Evolutionary conservation across 2,888 invertebrate genomes (phyloP).

Genomic region (Watsonalla binaria): DNA sequence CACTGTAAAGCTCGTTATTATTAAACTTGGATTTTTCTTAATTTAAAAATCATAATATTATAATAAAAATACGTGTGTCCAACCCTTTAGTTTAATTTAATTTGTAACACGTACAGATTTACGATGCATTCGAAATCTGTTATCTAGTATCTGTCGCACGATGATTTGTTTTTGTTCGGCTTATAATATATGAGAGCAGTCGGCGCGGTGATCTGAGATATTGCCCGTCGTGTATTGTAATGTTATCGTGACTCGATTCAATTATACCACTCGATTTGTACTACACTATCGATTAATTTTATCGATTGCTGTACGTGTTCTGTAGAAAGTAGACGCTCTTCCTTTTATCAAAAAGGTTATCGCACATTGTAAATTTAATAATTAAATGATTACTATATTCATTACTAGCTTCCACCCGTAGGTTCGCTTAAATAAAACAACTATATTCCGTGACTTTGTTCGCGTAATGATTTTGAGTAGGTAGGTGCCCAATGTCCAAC

Average conservation of each 20-base stretch:
- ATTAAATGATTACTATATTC: too few relatives aligned
- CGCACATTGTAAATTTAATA: too few relatives aligned
- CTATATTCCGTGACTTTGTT: too few relatives aligned
- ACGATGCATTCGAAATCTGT: constrained; percentile 53
- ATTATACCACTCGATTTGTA: neutral
- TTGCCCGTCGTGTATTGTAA: constrained; percentile 1
- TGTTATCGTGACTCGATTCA: constrained; percentile 2
- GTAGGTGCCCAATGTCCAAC: too few relatives aligned
- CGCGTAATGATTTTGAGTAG: too few relatives aligned
- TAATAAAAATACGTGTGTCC: constrained; percentile 12
- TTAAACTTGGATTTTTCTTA: too few relatives aligned
- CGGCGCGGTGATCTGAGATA: constrained; percentile 24
- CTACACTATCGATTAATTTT: constrained; percentile 1
- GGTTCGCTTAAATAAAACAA: too few relatives aligned
- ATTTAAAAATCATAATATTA: neutral
- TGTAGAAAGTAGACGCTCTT: constrained; percentile 2
- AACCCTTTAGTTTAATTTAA: constrained; percentile 30
- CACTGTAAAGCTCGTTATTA: too few relatives aligned
- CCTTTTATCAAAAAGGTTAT: too few relatives aligned
- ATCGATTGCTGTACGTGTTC: neutral
- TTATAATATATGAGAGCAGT: constrained; percentile 38
- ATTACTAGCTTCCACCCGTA: too few relatives aligned
- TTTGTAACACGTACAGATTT: constrained; percentile 57
- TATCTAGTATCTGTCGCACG: constrained; percentile 53
- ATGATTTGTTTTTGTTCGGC: constrained; percentile 54